phyloP scores from a whole-genome alignment of 2,113 vertebrate genomes.

The Burhinus bistriatus region DNA sequence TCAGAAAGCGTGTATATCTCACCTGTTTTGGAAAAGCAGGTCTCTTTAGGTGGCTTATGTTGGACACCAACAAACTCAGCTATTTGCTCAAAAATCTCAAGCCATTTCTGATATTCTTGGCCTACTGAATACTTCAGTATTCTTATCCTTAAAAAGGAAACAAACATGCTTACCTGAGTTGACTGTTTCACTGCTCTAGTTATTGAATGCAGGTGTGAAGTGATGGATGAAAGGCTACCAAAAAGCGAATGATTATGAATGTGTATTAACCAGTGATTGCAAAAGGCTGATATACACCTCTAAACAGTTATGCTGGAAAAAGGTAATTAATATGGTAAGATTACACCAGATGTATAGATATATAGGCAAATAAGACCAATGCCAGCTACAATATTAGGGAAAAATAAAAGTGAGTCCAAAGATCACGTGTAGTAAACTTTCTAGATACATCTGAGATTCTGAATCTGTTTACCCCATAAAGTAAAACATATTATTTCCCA shows the following conservation, averaged over 20 bases:
- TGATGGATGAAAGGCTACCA: neutral
- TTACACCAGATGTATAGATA: neutral
- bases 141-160: neutral
- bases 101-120: neutral
- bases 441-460: neutral
- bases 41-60: neutral
- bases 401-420: neutral
- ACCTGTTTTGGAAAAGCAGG: neutral
- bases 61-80: neutral
- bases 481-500: neutral
- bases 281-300: neutral
- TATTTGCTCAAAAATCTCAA: neutral
- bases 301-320: neutral
- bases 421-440: neutral
- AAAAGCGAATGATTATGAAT: rapidly evolving
- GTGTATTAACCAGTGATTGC: neutral
- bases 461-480: neutral
- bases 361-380: neutral
- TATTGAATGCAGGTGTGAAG: neutral
- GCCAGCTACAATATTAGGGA: neutral
- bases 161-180: neutral
- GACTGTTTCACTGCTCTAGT: neutral
- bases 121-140: neutral
- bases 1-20: neutral
- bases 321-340: neutral